Conservation (phyloP, 1,140 invertebrate genomes). For the Drosophila guanche region DNA sequence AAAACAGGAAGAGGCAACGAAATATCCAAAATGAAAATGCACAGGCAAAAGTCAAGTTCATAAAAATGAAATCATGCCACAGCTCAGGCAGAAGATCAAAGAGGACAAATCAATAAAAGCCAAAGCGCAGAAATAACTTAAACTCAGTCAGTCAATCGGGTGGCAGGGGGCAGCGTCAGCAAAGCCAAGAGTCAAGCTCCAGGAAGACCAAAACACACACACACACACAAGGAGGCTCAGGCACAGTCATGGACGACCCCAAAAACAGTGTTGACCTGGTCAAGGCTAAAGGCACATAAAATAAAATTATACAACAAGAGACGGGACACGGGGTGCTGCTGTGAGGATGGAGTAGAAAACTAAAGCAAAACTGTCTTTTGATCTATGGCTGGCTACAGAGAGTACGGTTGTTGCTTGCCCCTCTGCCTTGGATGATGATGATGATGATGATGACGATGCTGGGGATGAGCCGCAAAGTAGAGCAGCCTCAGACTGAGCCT, state of each 20-base stretch:
- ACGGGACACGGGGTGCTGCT: background rate
- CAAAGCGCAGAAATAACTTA: constrained; percentile 71
- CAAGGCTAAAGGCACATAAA: constrained; percentile 80
- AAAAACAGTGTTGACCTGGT: constrained; percentile 75
- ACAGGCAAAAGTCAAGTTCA: constrained; percentile 73
- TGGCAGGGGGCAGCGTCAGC: constrained; percentile 11
- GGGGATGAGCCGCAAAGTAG: constrained; percentile 55
- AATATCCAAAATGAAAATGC: constrained; percentile 48
- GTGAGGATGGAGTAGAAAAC: constrained; percentile 39
- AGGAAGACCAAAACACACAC: constrained; percentile 9
- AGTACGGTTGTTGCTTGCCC: background rate
- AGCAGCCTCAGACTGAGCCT: constrained; percentile 43
- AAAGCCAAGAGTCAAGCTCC: constrained; percentile 8
- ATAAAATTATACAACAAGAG: constrained; percentile 70
- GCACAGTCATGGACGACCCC: constrained; percentile 41
- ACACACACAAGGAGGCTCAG: background rate
- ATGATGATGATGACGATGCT: constrained; percentile 37
- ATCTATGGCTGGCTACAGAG: constrained; percentile 62
- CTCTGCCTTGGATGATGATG: constrained; percentile 22
- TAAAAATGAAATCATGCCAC: constrained; percentile 82
- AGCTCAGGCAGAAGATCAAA: constrained; percentile 81
- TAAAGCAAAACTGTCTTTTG: constrained; percentile 82
- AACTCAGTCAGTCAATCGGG: constrained; percentile 58
- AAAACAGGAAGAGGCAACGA: background rate
- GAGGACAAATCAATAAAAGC: constrained; percentile 80